Conservation (phyloP, 2,113 vertebrate species). For the Myrmecobius fasciatus region DNA sequence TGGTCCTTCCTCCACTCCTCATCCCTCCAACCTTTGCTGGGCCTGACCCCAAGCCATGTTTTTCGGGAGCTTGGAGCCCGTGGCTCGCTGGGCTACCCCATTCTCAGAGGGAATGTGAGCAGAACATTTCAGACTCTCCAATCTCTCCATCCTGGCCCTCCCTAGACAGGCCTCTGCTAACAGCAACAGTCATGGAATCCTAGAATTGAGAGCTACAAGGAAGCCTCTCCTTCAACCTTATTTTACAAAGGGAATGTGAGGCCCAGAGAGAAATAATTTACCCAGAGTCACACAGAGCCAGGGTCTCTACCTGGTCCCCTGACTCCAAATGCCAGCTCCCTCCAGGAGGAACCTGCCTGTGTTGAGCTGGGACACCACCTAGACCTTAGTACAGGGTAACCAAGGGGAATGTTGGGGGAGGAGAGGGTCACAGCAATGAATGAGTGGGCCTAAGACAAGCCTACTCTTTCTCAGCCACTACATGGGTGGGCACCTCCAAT, state of each 20-base stretch:
- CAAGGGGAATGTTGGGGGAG: fast-evolving
- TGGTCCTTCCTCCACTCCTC: not conserved
- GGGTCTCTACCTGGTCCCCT: not conserved
- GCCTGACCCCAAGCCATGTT: not conserved
- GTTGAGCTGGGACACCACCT: not conserved
- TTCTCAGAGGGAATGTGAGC: not conserved
- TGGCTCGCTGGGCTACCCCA: not conserved
- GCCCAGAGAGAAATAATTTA: not conserved
- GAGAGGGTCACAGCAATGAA: not conserved
- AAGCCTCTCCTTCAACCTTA: not conserved
- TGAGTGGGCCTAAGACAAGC: not conserved
- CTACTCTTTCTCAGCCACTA: not conserved
- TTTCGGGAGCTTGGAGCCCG: not conserved
- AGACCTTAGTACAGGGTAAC: not conserved
- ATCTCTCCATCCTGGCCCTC: not conserved
- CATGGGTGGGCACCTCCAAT: not conserved
- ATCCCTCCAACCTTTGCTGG: not conserved
- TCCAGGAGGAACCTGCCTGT: not conserved
- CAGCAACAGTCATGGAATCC: not conserved
- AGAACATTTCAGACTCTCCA: not conserved
- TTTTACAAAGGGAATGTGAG: not conserved
- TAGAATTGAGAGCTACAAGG: not conserved
- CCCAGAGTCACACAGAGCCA: not conserved
- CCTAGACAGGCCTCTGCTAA: not conserved
- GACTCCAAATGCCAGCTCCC: not conserved